phyloP scores from a whole-genome alignment of 2,888 invertebrate species.

The Anaspis maculata region DNA sequence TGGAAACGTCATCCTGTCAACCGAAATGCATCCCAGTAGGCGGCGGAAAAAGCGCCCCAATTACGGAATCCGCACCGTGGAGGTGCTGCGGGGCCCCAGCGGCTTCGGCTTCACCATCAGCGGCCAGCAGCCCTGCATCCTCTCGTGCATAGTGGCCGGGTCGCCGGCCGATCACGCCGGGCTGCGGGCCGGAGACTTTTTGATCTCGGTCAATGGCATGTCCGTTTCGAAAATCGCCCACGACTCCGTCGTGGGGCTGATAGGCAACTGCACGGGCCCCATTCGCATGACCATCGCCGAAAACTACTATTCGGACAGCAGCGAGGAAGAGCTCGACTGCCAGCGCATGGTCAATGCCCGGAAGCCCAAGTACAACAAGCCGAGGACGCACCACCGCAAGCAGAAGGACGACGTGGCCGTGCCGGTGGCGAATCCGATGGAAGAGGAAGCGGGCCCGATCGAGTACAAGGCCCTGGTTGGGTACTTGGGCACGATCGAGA shows the following conservation, averaged over 20 bases:
- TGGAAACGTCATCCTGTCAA: no score
- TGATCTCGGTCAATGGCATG: conserved; percentile 84
- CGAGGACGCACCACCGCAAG: conserved; percentile 19
- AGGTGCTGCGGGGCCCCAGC: conserved; percentile 75
- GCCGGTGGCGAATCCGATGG: conserved; percentile 23
- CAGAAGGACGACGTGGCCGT: conserved; percentile 5
- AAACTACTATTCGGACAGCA: conserved; percentile 77
- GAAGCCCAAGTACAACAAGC: conserved; percentile 55
- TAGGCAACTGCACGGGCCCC: conserved; percentile 77
- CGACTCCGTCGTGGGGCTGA: conserved; percentile 85
- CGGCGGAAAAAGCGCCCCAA: conserved; percentile 63
- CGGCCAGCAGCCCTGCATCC: conserved; percentile 90
- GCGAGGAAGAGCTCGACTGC: conserved; percentile 63
- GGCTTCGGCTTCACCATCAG: conserved; percentile 98
- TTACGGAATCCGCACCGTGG: conserved; percentile 72
- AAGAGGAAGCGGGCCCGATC: conserved; percentile 47
- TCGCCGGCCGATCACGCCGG: conserved; percentile 89
- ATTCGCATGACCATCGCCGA: conserved; percentile 81
- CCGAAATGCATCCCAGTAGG: conserved; percentile 51
- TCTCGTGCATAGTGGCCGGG: conserved; percentile 85
- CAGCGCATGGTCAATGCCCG: conserved; percentile 46
- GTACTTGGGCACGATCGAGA: conserved; percentile 92
- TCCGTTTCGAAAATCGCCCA: conserved; percentile 89
- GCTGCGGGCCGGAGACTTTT: conserved; percentile 82
- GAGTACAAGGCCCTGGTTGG: conserved; percentile 84